Base-by-base conservation (phyloP, 2,888 invertebrate species). In the Tachystola acroxantha region DNA sequence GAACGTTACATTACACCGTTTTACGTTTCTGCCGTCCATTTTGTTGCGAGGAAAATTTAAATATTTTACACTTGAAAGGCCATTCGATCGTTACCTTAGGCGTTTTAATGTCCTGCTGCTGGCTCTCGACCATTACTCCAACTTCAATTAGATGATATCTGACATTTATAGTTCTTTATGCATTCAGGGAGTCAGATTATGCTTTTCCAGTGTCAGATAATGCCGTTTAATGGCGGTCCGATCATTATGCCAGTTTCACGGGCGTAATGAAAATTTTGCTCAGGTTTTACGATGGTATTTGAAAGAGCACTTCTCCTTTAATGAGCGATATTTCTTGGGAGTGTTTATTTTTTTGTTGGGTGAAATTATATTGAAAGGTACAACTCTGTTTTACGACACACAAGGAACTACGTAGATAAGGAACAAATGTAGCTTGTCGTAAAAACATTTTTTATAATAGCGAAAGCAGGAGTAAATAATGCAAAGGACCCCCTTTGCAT, bases 161-260 rank as follows among this genome's bases (percentile, higher is more conserved):
- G 78, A 81, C 82, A 55, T 82, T 84, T 79, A 84, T 81, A 84
- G 82, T 84, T 81, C 81, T 84, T 84, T 84, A 80, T 79, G 81
- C 75, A 82, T 84, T 78, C 66, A 68, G 58, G 62, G 59, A 74
- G 71, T 68, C 55, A 77, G 82, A 85, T 84, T 78, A 78, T 79
- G 74, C 71, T 70, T 67, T 75, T 64, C 50, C 65, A 63, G 63
- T 69, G 62, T 60, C 48, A 75, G 79, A 80, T 84, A 80, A 78
- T 81, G 76, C 66, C 72, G 62, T 74, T 79, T 76, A 71, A 82
- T 70, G 60, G 73, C 62, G 61, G 73, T 67, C 76, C 73, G 72
- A 82, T 80, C 80, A 76, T 82, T 82, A 79, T 80, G 65, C 58
- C 59, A 65, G 54, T 69, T 74, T 70, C 73, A 64, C 59, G 61